These are phyloP conservation scores for Agriopis marginaria DNA, from an alignment of 2,888 invertebrate genomes.

Conservation along the genomic window DNA sequence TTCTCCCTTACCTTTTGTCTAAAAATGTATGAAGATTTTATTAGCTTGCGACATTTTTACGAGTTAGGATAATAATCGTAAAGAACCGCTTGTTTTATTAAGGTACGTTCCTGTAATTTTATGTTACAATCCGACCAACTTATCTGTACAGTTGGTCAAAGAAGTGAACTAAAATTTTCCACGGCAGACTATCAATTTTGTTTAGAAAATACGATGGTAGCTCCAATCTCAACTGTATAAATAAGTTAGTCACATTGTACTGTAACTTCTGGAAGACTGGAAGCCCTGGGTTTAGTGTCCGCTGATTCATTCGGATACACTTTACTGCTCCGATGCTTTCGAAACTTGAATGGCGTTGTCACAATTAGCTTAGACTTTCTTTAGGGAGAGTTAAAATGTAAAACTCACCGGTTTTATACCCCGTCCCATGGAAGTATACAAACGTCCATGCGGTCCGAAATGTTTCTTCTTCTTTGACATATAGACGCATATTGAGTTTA, in stretches of 20 bases:
- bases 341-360: conserved; percentile 15
- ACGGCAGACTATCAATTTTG: background rate
- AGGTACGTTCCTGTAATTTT: conserved; percentile 42
- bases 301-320: conserved; percentile 25
- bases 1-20: conserved; percentile 25
- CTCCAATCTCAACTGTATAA: background rate
- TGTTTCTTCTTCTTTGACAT: no score
- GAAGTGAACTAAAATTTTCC: background rate
- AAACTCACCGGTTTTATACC: background rate
- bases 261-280: conserved; percentile 28
- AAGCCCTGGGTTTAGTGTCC: conserved; percentile 13
- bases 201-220: background rate
- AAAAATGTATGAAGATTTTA: conserved; percentile 55
- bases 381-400: background rate
- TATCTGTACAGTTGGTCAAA: background rate
- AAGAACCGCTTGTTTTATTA: conserved; percentile 51
- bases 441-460: no score
- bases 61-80: conserved; percentile 51
- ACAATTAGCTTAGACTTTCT: conserved; percentile 6
- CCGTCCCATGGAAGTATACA: no score
- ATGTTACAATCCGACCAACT: conserved; percentile 24
- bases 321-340: conserved; percentile 14
- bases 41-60: conserved; percentile 51
- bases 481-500: no score
- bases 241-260: background rate